Evolutionary conservation across 2,888 invertebrate species (phyloP).

Genomic region (Cylloceria caligata): DNA sequence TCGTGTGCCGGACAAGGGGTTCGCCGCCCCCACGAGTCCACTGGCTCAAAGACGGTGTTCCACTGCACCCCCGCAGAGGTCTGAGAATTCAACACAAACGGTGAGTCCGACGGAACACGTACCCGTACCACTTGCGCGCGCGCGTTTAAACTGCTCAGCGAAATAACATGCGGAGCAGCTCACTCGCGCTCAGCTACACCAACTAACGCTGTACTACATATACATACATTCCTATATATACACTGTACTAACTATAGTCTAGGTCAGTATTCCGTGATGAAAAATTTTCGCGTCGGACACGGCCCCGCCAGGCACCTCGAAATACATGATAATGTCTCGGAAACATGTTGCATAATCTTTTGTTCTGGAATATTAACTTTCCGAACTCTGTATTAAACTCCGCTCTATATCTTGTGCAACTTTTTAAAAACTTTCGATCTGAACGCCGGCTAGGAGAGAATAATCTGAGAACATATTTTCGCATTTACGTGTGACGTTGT

Average conservation of each 20-base stretch:
- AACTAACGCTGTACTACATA: not conserved
- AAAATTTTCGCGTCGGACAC: conserved; percentile 42
- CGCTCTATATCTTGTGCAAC: conserved; percentile 29
- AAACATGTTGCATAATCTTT: conserved; percentile 57
- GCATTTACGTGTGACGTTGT: not conserved
- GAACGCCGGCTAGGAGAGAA: not conserved
- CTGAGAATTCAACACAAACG: conserved; percentile 84
- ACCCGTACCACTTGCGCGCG: conserved; percentile 41
- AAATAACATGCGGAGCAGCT: conserved; percentile 34
- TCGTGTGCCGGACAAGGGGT: conserved; percentile 83
- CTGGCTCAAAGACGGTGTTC: conserved; percentile 83
- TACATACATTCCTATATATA: conserved; percentile 2
- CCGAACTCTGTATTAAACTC: conserved; percentile 49
- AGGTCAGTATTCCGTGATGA: conserved; percentile 41
- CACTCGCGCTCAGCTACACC: not conserved
- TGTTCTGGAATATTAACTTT: conserved; percentile 60
- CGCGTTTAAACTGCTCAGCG: not conserved
- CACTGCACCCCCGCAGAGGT: conserved; percentile 82
- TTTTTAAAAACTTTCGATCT: conserved; percentile 48
- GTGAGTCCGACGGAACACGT: conserved; percentile 75
- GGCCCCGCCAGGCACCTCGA: conserved; percentile 35
- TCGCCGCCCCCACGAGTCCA: conserved; percentile 83
- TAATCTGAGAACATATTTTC: conserved; percentile 3
- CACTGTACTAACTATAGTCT: conserved; percentile 1
- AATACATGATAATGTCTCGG: conserved; percentile 58